These are phyloP conservation scores for Quadriops clusia DNA, from an alignment of 2,888 invertebrate genomes.

Conservation along the genomic window DNA sequence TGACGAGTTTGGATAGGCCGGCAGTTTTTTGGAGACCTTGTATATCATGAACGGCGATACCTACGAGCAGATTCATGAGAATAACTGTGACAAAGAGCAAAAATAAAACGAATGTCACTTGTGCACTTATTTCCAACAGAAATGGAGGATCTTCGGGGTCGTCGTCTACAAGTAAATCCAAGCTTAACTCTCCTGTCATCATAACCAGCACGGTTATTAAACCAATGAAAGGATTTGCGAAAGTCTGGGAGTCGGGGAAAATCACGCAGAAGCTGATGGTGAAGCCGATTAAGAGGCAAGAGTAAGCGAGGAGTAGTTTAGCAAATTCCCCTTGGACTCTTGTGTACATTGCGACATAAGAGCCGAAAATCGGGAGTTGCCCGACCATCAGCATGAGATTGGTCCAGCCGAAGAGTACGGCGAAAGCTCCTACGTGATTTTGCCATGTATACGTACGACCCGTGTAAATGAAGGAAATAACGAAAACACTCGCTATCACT, in stretches of 20 bases:
- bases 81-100: conserved; percentile 75
- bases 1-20: conserved; percentile 67
- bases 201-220: conserved; percentile 75
- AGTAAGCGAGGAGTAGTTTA: conserved; percentile 74
- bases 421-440: conserved; percentile 77
- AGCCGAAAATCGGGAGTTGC: conserved; percentile 75
- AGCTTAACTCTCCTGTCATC: conserved; percentile 80
- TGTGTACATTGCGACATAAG: conserved; percentile 85
- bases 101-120: conserved; percentile 70
- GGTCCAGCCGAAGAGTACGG: conserved; percentile 76
- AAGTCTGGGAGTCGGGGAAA: conserved; percentile 70
- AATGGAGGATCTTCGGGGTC: conserved; percentile 66
- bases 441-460: conserved; percentile 71
- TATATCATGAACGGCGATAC: conserved; percentile 80
- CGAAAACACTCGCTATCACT: conserved; percentile 71
- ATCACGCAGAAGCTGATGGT: conserved; percentile 82
- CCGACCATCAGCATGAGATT: conserved; percentile 88
- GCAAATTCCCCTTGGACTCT: conserved; percentile 80
- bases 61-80: conserved; percentile 73
- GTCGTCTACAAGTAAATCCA: conserved; percentile 63
- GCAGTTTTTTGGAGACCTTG: conserved; percentile 78
- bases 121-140: conserved; percentile 66
- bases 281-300: conserved; percentile 73
- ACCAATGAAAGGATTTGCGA: conserved; percentile 74
- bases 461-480: conserved; percentile 71